Conservation (phyloP, 2,888 invertebrate genomes). For the Rotaria sp. region DNA sequence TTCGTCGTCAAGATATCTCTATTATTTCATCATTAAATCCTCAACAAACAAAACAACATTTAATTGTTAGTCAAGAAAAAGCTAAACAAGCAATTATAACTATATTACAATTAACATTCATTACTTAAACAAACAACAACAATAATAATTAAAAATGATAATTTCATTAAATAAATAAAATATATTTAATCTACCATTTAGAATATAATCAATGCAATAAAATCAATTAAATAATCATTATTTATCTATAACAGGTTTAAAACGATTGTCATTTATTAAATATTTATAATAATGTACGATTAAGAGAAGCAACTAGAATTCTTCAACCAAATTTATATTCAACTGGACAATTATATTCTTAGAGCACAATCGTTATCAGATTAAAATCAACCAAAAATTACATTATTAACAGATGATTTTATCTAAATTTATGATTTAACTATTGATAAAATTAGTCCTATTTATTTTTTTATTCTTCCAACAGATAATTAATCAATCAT, state of each 20-base stretch:
- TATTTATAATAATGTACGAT: conserved; percentile 64
- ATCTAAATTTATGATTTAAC: conserved; percentile 89
- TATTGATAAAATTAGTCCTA: conserved; percentile 77
- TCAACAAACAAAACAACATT: conserved; percentile 74
- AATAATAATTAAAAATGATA: conserved; percentile 42
- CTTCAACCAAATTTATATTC: conserved; percentile 77
- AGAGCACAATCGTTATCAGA: conserved; percentile 90
- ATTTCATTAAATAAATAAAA: conserved; percentile 63
- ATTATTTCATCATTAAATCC: conserved; percentile 67
- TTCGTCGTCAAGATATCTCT: conserved; percentile 87
- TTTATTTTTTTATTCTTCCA: conserved; percentile 82
- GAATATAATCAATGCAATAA: conserved; percentile 76
- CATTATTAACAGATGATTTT: conserved; percentile 87
- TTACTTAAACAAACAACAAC: conserved; percentile 59
- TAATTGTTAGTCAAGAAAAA: conserved; percentile 91
- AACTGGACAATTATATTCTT: conserved; percentile 82
- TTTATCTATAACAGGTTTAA: conserved; percentile 85
- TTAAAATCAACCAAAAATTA: conserved; percentile 77
- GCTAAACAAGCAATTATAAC: conserved; percentile 73
- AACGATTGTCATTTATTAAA: conserved; percentile 88
- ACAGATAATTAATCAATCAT: conserved; percentile 63
- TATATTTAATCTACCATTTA: conserved; percentile 85
- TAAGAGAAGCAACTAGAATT: conserved; percentile 60
- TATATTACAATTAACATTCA: conserved; percentile 78
- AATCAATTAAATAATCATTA: conserved; percentile 91